These are phyloP conservation scores for Sterna hirundo DNA, from an alignment of 2,113 vertebrate species.

Conservation along the genomic window DNA sequence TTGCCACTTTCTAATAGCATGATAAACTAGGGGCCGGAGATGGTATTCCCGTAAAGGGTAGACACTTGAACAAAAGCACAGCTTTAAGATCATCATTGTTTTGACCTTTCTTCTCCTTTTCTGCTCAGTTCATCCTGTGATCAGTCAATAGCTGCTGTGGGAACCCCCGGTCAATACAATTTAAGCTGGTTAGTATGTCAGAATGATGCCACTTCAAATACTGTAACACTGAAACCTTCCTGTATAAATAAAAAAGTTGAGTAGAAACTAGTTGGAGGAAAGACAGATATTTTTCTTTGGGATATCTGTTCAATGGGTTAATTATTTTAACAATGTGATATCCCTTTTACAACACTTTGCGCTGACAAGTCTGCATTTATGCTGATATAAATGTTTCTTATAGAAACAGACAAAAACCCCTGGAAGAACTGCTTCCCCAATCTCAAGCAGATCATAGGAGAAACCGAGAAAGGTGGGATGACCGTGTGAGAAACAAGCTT, in stretches of 20 bases:
- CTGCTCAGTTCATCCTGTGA: constrained; percentile 15
- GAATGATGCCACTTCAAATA: constrained; percentile 21
- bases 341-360: background rate
- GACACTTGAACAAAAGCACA: background rate
- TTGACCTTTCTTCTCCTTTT: constrained; percentile 35
- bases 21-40: background rate
- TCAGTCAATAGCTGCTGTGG: constrained; percentile 38
- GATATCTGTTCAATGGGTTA: background rate
- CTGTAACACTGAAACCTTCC: background rate
- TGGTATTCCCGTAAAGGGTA: background rate
- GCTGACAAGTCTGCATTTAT: background rate
- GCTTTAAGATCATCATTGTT: constrained; percentile 27
- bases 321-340: background rate
- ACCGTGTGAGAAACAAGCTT: background rate
- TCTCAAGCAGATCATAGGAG: background rate
- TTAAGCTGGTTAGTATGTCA: constrained; percentile 37
- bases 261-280: background rate
- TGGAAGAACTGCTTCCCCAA: background rate
- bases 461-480: background rate
- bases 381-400: background rate
- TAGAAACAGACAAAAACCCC: background rate
- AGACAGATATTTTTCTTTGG: background rate
- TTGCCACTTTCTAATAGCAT: background rate
- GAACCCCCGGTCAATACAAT: constrained; percentile 27
- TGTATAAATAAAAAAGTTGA: background rate